Evolutionary conservation across 2,113 vertebrate genomes (phyloP).

Genomic region (Fulmarus glacialis): DNA sequence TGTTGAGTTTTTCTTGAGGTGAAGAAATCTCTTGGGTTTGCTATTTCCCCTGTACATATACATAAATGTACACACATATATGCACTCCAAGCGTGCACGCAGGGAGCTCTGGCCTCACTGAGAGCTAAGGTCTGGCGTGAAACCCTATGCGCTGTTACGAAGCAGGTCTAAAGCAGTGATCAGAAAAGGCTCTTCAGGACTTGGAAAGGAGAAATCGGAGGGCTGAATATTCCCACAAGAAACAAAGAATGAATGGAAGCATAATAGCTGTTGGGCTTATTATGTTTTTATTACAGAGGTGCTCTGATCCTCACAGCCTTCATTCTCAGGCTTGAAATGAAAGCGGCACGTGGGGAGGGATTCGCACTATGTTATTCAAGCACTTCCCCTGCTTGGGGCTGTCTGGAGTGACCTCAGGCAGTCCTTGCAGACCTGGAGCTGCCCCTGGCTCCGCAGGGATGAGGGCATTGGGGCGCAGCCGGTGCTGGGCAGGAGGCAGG

Average conservation of each 20-base stretch:
- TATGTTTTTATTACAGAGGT: not conserved
- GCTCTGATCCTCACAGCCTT: not conserved
- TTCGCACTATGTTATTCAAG: rapidly evolving
- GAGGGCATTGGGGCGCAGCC: not conserved
- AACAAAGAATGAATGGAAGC: not conserved
- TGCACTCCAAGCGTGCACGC: rapidly evolving
- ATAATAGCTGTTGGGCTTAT: not conserved
- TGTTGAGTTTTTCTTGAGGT: not conserved
- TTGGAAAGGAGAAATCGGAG: not conserved
- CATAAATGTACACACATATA: not conserved
- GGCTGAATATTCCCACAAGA: not conserved
- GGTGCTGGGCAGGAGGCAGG: rapidly evolving
- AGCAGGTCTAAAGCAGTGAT: not conserved
- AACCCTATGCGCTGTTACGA: not conserved
- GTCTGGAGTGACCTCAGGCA: too few relatives aligned
- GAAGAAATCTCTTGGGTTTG: not conserved
- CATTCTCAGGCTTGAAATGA: not conserved
- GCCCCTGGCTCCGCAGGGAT: not conserved
- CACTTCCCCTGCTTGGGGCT: not conserved
- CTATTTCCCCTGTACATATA: not conserved
- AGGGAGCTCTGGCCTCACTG: not conserved
- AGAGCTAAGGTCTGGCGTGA: not conserved
- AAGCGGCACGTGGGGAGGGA: not conserved
- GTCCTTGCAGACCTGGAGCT: not conserved
- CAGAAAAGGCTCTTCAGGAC: not conserved